A percentile compares a stretch with the other conserved stretches of the same genome.
Conservation (phyloP, 2,797 vertebrate genomes). For the Pseudochaenichthys georgianus region DNA sequence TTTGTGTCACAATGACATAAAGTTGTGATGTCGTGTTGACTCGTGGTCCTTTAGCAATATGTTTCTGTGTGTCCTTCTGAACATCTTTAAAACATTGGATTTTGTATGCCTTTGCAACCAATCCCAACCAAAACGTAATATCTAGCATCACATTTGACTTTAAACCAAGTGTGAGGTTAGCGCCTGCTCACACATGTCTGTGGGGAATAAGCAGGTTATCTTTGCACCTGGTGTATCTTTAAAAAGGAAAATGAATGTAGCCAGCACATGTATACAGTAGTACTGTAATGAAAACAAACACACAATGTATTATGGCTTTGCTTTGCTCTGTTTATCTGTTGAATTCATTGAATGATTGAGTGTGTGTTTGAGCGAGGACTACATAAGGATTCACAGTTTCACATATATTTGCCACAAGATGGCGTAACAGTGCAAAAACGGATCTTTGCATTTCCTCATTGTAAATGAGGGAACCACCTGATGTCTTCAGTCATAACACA, state of each 20-base stretch:
- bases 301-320: slow-evolving; percentile 49
- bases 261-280: slow-evolving; percentile 56
- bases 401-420: slow-evolving; percentile 34
- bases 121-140: slow-evolving; percentile 7
- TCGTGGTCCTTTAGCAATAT: slow-evolving; percentile 42
- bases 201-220: slow-evolving; percentile 16
- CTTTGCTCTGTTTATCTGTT: slow-evolving; percentile 45
- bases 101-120: neutral
- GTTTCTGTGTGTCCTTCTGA: slow-evolving; percentile 38
- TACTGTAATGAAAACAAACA: slow-evolving; percentile 46
- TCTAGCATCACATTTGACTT: slow-evolving; percentile 14
- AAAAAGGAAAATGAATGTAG: slow-evolving; percentile 28
- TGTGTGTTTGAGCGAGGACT: neutral
- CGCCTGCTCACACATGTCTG: slow-evolving; percentile 27
- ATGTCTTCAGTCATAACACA: slow-evolving; percentile 13
- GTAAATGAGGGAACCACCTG: neutral
- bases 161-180: slow-evolving; percentile 24
- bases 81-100: slow-evolving; percentile 11
- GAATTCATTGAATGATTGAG: slow-evolving; percentile 34
- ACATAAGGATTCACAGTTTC: neutral
- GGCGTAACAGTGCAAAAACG: slow-evolving; percentile 12
- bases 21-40: slow-evolving; percentile 45
- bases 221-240: slow-evolving; percentile 44
- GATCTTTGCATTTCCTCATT: slow-evolving; percentile 9
- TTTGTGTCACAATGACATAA: slow-evolving; percentile 78